These are phyloP conservation scores for Crambe crambe DNA, from an alignment of 37 sponge, comb jelly and placozoan genomes.

Conservation along the genomic window DNA sequence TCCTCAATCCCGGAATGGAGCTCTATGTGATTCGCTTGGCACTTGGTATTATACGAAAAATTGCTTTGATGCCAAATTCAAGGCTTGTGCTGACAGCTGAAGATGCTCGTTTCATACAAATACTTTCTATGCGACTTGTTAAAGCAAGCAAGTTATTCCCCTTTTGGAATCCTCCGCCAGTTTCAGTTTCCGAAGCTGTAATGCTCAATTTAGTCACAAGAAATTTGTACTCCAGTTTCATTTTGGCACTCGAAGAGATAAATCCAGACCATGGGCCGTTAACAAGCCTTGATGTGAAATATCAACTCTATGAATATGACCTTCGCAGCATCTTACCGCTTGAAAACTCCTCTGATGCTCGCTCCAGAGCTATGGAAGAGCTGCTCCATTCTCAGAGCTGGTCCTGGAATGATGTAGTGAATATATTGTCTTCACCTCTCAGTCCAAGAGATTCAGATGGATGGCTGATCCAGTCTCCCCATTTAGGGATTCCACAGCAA, in stretches of 20 bases:
- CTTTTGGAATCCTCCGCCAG: conserved; percentile 64
- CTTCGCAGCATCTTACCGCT: conserved; percentile 19
- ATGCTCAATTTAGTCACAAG: conserved; percentile 47
- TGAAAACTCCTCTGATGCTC: conserved; percentile 27
- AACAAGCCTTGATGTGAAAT: conserved; percentile 36
- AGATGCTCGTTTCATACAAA: conserved; percentile 20
- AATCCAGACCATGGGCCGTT: not conserved
- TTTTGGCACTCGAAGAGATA: conserved; percentile 19
- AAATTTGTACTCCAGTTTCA: conserved; percentile 34
- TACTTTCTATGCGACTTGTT: conserved; percentile 1
- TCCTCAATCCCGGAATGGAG: conserved; percentile 72
- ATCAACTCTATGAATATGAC: conserved; percentile 80
- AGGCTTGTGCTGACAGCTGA: not conserved
- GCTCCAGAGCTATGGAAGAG: conserved; percentile 34
- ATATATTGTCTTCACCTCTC: conserved; percentile 48
- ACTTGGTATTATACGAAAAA: conserved; percentile 10
- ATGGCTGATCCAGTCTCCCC: conserved; percentile 55
- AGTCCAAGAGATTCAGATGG: conserved; percentile 51
- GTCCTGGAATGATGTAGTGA: conserved; percentile 50
- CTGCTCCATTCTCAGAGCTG: conserved; percentile 49
- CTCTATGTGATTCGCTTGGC: conserved; percentile 43
- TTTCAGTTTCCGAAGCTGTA: conserved; percentile 58
- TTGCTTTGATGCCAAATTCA: conserved; percentile 3
- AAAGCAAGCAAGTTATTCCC: conserved; percentile 54
- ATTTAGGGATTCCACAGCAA: conserved; percentile 17